Percentiles rank a stretch among this genome's conserved stretches.
Conservation (phyloP, 2,797 vertebrate genomes). For the Caiman crocodilus region DNA sequence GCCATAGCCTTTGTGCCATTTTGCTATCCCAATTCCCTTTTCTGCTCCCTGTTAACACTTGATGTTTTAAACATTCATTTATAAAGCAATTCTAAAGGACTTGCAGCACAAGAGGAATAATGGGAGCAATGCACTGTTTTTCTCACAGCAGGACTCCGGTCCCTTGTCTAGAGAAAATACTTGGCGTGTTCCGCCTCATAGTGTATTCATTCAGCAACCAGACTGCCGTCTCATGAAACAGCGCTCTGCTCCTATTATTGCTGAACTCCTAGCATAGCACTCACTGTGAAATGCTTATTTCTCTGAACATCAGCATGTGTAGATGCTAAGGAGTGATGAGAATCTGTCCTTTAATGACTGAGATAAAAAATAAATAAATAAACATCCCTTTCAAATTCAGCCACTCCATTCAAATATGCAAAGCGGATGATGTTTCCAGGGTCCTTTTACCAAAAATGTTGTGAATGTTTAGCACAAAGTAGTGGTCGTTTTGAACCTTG, state of each 20-base stretch:
- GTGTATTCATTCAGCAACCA: background rate
- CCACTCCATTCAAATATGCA: background rate
- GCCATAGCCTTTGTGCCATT: background rate
- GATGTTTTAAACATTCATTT: background rate
- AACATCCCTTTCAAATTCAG: background rate
- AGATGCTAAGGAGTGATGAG: background rate
- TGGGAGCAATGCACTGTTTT: constrained; percentile 10
- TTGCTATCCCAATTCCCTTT: background rate
- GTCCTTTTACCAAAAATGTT: background rate
- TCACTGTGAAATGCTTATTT: background rate
- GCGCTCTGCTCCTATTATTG: background rate
- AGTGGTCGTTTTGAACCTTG: background rate
- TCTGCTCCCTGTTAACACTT: background rate
- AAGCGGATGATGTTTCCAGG: background rate
- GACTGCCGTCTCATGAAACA: background rate
- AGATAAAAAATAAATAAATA: background rate
- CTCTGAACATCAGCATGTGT: background rate
- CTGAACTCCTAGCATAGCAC: background rate
- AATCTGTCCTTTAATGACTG: background rate
- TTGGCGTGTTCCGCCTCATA: background rate
- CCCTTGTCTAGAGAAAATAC: background rate
- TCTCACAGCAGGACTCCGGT: constrained; percentile 4
- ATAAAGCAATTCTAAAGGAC: background rate
- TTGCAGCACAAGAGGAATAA: background rate
- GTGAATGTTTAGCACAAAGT: background rate